A percentile compares a stretch with the other conserved stretches of the same genome.
Conservation (phyloP, 2,113 vertebrate genomes). For the Eolophus roseicapilla region DNA sequence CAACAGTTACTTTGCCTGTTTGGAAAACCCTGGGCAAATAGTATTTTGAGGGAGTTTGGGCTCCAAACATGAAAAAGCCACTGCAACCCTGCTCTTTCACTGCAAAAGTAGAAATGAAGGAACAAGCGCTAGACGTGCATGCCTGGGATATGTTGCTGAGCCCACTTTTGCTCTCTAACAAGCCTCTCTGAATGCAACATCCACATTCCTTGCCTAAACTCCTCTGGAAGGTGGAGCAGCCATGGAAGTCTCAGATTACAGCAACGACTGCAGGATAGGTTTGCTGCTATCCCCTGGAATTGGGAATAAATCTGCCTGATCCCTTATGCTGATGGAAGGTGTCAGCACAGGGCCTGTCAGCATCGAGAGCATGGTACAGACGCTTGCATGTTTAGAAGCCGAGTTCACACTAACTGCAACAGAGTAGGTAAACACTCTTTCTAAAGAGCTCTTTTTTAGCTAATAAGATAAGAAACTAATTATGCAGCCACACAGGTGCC, state of each 20-base stretch:
- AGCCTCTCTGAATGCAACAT: background rate
- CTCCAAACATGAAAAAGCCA: accelerated
- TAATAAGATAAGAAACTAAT: background rate
- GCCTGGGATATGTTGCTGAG: accelerated
- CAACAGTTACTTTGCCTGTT: background rate
- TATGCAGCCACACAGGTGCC: background rate
- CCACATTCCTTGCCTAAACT: accelerated
- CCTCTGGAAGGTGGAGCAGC: background rate
- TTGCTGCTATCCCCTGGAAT: background rate
- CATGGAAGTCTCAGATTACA: accelerated
- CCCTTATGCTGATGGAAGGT: accelerated
- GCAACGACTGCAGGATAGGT: background rate
- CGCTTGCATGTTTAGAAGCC: background rate
- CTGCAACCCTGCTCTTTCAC: accelerated
- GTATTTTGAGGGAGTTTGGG: background rate
- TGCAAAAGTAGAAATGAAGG: accelerated
- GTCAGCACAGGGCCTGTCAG: background rate
- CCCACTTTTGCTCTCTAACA: background rate
- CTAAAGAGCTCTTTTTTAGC: background rate
- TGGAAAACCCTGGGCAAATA: background rate
- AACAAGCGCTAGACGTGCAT: accelerated
- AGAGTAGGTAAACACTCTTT: background rate
- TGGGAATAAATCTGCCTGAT: accelerated
- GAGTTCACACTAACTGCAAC: background rate
- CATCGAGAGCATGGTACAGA: accelerated